Evolutionary conservation across 2,113 vertebrate species (phyloP).

Genomic region (Sphyrna mokarran): DNA sequence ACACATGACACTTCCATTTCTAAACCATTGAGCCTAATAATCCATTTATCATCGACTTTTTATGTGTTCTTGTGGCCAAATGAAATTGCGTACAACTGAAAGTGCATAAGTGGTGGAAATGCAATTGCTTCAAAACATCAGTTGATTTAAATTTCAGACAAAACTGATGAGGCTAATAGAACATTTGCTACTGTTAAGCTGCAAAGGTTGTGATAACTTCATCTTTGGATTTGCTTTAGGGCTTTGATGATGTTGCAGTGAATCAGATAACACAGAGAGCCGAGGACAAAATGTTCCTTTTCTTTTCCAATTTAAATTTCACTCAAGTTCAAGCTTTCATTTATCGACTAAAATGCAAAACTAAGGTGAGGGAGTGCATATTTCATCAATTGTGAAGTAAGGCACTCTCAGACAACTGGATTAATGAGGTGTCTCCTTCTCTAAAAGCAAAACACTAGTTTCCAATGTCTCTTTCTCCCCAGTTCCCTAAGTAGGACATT

Average conservation of each 20-base stretch:
- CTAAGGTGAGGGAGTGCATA: not conserved
- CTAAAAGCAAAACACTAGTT: not conserved
- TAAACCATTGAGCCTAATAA: not conserved
- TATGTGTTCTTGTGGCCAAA: not conserved
- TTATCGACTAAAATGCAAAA: not conserved
- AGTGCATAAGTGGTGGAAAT: not conserved
- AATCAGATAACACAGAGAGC: not conserved
- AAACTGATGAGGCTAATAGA: not conserved
- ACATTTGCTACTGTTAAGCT: not conserved
- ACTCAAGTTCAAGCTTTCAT: not conserved
- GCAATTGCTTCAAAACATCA: conserved; percentile 10
- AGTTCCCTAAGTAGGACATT: not conserved
- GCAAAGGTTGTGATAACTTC: not conserved
- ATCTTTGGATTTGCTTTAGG: not conserved
- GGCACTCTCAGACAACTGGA: not conserved
- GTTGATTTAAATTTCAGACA: conserved; percentile 11
- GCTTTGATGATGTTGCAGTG: not conserved
- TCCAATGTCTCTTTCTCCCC: not conserved
- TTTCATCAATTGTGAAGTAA: not conserved
- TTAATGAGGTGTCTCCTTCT: not conserved
- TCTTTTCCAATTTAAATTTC: conserved; percentile 23
- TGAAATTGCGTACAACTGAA: not conserved
- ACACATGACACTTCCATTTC: not conserved
- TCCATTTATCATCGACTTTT: not conserved
- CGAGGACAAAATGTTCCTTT: not conserved